Conservation (phyloP, 1,140 invertebrate species). For the Campoletis sonorensis region DNA sequence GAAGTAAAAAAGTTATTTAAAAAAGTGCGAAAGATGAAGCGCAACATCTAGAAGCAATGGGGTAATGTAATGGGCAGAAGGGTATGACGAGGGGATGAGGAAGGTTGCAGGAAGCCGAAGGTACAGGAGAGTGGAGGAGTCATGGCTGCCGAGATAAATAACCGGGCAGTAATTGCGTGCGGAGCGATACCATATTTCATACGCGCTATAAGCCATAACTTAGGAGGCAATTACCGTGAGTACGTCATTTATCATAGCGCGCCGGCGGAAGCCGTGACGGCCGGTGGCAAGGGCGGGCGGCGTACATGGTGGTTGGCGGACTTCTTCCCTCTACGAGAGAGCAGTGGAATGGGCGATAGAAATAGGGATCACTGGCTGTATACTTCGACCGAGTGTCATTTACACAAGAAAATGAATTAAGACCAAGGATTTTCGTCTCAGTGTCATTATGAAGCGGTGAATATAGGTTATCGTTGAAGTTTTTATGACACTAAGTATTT, state of each 20-base stretch:
- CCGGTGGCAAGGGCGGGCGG: constrained; percentile 53
- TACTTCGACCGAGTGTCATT: not conserved
- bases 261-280: constrained; percentile 60
- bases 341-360: constrained; percentile 37
- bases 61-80: constrained; percentile 8
- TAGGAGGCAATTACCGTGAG: constrained; percentile 79
- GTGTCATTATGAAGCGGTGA: not conserved
- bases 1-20: too few species aligned
- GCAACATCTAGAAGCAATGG: not conserved
- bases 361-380: not conserved
- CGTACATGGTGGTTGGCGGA: constrained; percentile 23
- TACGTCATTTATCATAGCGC: constrained; percentile 78
- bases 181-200: constrained; percentile 79
- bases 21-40: too few species aligned
- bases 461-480: too few species aligned
- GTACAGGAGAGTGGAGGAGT: constrained; percentile 49
- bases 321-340: constrained; percentile 43
- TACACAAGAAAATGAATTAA: constrained; percentile 28
- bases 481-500: too few species aligned
- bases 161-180: constrained; percentile 78
- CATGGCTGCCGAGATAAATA: constrained; percentile 76
- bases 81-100: not conserved
- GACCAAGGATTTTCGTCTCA: constrained; percentile 1
- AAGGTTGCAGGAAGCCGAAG: constrained; percentile 22
- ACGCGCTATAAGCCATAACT: constrained; percentile 78